phyloP scores from a whole-genome alignment of 2,113 vertebrate species.

The Laterallus jamaicensis region DNA sequence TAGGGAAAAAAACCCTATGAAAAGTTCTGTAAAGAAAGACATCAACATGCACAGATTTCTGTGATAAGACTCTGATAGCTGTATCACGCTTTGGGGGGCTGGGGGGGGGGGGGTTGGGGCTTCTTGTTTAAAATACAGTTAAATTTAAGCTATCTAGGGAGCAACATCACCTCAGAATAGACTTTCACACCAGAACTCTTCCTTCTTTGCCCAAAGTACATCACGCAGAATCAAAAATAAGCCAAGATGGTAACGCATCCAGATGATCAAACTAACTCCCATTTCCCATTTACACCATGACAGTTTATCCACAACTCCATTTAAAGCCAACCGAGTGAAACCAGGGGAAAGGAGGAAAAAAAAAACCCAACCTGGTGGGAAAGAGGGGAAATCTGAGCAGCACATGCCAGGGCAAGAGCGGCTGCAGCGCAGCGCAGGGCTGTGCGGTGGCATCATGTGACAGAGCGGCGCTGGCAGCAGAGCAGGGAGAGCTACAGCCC shows the following conservation, averaged over 20 bases:
- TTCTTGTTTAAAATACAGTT: not conserved
- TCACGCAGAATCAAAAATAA: not conserved
- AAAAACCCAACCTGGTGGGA: not conserved
- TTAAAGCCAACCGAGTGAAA: not conserved
- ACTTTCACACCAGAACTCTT: not conserved
- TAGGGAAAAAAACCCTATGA: not conserved
- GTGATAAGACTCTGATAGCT: not conserved
- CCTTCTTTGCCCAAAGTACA: not conserved
- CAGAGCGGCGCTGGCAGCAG: not conserved
- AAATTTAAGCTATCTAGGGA: not conserved
- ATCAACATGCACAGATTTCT: not conserved
- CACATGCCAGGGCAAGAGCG: not conserved
- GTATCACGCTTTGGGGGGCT: not conserved
- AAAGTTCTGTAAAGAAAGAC: not conserved
- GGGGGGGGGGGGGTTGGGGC: fast-evolving
- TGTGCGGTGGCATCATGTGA: conserved; percentile 27
- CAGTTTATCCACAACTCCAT: not conserved
- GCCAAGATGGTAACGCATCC: not conserved
- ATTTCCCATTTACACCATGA: not conserved
- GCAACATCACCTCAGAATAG: not conserved
- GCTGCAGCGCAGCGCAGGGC: conserved; percentile 11
- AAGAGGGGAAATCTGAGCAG: not conserved
- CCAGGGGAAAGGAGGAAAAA: not conserved
- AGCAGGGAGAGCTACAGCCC: not conserved
- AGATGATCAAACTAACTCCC: not conserved